Conservation (phyloP, 1,140 invertebrate genomes). For the Drosophila pseudoobscura region DNA sequence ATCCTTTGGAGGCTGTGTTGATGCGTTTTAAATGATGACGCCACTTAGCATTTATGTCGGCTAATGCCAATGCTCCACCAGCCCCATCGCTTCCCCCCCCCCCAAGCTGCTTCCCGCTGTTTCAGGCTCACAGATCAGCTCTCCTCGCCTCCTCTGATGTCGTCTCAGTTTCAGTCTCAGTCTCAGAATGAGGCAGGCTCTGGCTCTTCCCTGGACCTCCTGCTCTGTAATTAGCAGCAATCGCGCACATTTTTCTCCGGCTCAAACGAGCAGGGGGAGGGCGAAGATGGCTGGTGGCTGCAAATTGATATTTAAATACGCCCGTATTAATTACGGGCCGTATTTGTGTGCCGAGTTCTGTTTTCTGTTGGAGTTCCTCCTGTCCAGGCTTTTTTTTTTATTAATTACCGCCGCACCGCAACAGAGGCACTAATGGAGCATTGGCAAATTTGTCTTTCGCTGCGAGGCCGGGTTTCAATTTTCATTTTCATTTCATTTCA, state of each 20-base stretch:
- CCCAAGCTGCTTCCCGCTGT: slow-evolving; percentile 19
- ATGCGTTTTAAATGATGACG: slow-evolving; percentile 83
- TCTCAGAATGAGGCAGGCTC: slow-evolving; percentile 8
- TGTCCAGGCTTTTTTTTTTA: slow-evolving; percentile 44
- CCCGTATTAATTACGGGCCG: slow-evolving; percentile 74
- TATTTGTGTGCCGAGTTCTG: slow-evolving; percentile 28
- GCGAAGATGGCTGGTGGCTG: slow-evolving; percentile 26
- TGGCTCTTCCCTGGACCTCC: slow-evolving; percentile 11
- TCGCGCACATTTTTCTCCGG: slow-evolving; percentile 72
- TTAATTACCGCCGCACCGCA: slow-evolving; percentile 68
- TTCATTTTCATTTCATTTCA: slow-evolving; percentile 52
- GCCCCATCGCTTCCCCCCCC: background rate
- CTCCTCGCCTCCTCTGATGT: background rate
- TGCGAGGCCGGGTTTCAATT: slow-evolving; percentile 31
- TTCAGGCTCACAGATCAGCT: slow-evolving; percentile 1
- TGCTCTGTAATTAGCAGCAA: slow-evolving; percentile 80
- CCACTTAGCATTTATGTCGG: slow-evolving; percentile 82
- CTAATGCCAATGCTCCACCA: slow-evolving; percentile 63
- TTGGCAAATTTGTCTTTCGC: slow-evolving; percentile 67
- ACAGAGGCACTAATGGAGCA: slow-evolving; percentile 63
- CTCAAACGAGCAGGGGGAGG: background rate
- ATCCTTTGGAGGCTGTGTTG: slow-evolving; percentile 76
- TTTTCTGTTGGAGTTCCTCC: slow-evolving; percentile 15
- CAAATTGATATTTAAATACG: slow-evolving; percentile 83
- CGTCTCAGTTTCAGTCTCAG: slow-evolving; percentile 6